These are phyloP conservation scores for Indicator maculatus DNA, from an alignment of 2,113 vertebrate genomes.

Conservation along the genomic window DNA sequence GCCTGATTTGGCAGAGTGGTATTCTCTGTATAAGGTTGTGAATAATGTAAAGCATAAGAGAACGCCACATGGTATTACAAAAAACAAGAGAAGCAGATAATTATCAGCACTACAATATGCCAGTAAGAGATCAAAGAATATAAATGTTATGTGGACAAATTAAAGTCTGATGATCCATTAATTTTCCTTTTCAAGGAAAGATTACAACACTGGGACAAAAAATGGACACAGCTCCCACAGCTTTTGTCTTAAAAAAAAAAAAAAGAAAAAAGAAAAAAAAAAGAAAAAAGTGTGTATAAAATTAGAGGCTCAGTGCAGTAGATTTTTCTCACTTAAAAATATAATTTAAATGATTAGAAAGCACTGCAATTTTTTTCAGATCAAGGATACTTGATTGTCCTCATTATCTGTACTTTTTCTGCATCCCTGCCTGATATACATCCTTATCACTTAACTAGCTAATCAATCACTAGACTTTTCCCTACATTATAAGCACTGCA, in stretches of 20 bases:
- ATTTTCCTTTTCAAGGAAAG: constrained; percentile 55
- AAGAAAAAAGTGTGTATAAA: not conserved
- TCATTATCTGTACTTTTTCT: constrained; percentile 73
- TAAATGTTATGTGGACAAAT: constrained; percentile 57
- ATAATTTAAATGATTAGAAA: constrained; percentile 76
- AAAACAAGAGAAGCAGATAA: constrained; percentile 53
- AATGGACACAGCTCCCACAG: not conserved
- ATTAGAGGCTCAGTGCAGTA: constrained; percentile 38
- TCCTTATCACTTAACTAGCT: constrained; percentile 79
- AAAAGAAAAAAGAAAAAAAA: no score
- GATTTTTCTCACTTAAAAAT: constrained; percentile 70
- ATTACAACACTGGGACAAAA: constrained; percentile 23
- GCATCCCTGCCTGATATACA: constrained; percentile 65
- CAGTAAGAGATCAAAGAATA: constrained; percentile 60
- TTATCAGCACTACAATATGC: constrained; percentile 52
- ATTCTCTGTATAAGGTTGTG: constrained; percentile 52
- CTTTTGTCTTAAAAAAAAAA: not conserved
- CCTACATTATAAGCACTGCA: constrained; percentile 18
- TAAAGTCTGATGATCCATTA: constrained; percentile 37
- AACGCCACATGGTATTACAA: constrained; percentile 53
- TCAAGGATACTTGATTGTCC: constrained; percentile 74
- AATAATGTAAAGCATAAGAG: constrained; percentile 68
- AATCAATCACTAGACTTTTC: constrained; percentile 71
- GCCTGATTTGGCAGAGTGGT: constrained; percentile 37
- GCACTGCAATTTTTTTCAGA: constrained; percentile 66